Evolutionary conservation across 2,888 invertebrate species (phyloP).

Genomic region (Agriotes lineatus): DNA sequence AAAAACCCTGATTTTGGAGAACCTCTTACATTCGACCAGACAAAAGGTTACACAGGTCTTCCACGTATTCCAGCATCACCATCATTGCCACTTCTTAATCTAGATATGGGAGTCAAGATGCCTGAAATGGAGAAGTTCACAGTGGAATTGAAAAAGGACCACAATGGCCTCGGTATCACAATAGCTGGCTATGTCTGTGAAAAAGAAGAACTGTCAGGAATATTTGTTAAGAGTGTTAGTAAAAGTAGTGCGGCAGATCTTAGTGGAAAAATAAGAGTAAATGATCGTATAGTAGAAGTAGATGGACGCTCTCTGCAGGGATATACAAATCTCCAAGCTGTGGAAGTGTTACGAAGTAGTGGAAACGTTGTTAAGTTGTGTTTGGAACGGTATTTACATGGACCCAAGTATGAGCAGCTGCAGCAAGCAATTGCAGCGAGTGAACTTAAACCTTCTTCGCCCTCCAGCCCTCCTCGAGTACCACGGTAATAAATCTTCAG

Average conservation of each 20-base stretch:
- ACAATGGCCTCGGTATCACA: slow-evolving; percentile 93
- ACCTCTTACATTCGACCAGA: slow-evolving; percentile 62
- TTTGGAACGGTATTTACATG: slow-evolving; percentile 90
- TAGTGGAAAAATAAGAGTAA: slow-evolving; percentile 93
- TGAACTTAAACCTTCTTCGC: slow-evolving; percentile 74
- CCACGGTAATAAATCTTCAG: slow-evolving; percentile 66
- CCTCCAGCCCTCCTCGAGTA: slow-evolving; percentile 69
- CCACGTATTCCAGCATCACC: slow-evolving; percentile 64
- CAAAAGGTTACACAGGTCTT: slow-evolving; percentile 57
- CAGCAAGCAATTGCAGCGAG: slow-evolving; percentile 90
- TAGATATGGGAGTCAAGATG: slow-evolving; percentile 73
- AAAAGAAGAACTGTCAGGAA: slow-evolving; percentile 97
- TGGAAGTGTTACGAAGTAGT: slow-evolving; percentile 94
- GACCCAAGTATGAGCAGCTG: slow-evolving; percentile 89
- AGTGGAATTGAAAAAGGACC: slow-evolving; percentile 93
- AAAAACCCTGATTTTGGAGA: slow-evolving; percentile 48
- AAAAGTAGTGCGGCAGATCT: slow-evolving; percentile 95
- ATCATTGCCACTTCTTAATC: slow-evolving; percentile 66
- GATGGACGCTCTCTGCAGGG: slow-evolving; percentile 95
- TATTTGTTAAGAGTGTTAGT: slow-evolving; percentile 98
- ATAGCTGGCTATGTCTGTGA: slow-evolving; percentile 98
- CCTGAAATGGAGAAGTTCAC: slow-evolving; percentile 96
- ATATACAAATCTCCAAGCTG: slow-evolving; percentile 97
- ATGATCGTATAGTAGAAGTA: slow-evolving; percentile 98
- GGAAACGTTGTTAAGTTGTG: slow-evolving; percentile 91